Conservation (phyloP, 2,113 vertebrate species). For the Neolamprologus caudopunctatus region DNA sequence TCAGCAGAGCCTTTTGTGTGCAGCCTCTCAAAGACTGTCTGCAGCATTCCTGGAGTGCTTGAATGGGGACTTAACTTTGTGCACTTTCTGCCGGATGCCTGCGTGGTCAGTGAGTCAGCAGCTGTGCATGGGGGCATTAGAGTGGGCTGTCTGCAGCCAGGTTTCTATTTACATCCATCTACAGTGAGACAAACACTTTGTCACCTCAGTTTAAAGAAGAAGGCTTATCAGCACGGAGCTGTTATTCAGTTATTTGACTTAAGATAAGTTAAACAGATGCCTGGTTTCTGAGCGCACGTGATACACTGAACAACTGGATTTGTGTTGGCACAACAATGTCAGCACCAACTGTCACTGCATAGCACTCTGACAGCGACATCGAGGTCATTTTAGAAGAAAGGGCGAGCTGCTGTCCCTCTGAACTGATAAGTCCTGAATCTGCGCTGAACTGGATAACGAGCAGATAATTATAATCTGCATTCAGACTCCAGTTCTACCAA, state of each 20-base stretch:
- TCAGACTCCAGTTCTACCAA: not conserved
- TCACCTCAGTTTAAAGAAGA: not conserved
- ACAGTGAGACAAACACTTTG: not conserved
- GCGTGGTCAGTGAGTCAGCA: conserved; percentile 44
- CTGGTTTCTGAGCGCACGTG: not conserved
- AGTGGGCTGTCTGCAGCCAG: conserved; percentile 2
- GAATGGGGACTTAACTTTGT: not conserved
- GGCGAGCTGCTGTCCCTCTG: not conserved
- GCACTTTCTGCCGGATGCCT: not conserved
- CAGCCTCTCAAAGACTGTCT: not conserved
- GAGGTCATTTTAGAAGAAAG: not conserved
- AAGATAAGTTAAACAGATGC: not conserved
- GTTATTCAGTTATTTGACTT: not conserved
- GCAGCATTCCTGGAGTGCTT: not conserved
- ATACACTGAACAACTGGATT: not conserved
- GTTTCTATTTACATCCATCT: conserved; percentile 41
- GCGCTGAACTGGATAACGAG: not conserved
- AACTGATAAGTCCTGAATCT: conserved; percentile 33
- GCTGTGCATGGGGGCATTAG: conserved; percentile 19
- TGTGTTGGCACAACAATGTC: not conserved
- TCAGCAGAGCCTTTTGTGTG: not conserved
- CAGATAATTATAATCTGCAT: conserved; percentile 10
- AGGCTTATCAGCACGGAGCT: not conserved
- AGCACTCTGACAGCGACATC: not conserved
- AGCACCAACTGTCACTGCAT: not conserved